Percentiles rank a stretch among this genome's conserved stretches.
These are phyloP conservation scores for Clarias macrocephalus DNA, from an alignment of 2,113 vertebrate genomes.

Conservation along the genomic window DNA sequence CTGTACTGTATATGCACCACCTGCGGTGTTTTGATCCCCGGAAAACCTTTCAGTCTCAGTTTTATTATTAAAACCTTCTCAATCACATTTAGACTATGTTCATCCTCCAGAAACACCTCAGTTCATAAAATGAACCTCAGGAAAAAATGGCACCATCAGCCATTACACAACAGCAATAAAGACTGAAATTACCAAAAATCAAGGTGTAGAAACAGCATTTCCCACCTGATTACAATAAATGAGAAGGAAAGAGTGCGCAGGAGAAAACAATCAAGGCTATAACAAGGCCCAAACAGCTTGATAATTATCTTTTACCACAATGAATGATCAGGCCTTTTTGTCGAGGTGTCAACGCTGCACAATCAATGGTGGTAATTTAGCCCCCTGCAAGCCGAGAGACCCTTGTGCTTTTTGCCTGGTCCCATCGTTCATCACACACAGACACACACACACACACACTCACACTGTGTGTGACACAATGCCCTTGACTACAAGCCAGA, in stretches of 20 bases:
- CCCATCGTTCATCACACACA: slow-evolving; percentile 59
- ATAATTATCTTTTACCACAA: slow-evolving; percentile 77
- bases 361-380: slow-evolving; percentile 77
- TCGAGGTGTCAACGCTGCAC: slow-evolving; percentile 63
- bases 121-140: neutral
- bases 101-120: neutral
- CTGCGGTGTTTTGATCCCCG: neutral
- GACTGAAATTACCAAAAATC: neutral
- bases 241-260: slow-evolving; percentile 49
- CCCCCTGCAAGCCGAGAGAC: slow-evolving; percentile 55
- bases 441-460: slow-evolving; percentile 15
- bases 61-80: neutral
- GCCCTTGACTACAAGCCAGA: slow-evolving; percentile 43
- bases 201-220: slow-evolving; percentile 25
- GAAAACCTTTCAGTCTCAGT: neutral
- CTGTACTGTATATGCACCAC: neutral
- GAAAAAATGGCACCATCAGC: neutral
- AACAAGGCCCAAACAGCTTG: slow-evolving; percentile 74
- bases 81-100: neutral
- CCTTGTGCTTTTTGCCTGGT: slow-evolving; percentile 51
- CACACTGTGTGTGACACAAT: slow-evolving; percentile 52
- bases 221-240: slow-evolving; percentile 20
- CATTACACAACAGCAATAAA: neutral
- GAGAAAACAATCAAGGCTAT: slow-evolving; percentile 66
- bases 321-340: slow-evolving; percentile 73